phyloP scores from a whole-genome alignment of 1,140 invertebrate species.

The Atopsyche davidsoni region DNA sequence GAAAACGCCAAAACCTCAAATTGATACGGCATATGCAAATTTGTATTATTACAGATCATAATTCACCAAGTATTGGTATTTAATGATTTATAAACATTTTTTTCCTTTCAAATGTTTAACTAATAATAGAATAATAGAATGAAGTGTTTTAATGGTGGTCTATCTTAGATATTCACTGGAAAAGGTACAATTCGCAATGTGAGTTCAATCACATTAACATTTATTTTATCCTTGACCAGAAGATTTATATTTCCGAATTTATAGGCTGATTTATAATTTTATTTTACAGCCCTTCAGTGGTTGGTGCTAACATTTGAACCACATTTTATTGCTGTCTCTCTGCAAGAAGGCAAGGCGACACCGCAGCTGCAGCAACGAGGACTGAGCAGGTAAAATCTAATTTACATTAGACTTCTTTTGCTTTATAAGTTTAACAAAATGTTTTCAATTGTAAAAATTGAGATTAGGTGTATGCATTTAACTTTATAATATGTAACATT shows the following conservation, averaged over 20 bases:
- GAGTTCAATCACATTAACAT: background rate
- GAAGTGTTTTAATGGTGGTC: too few species aligned
- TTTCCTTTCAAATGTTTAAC: too few species aligned
- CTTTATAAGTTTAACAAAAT: background rate
- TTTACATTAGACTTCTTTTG: background rate
- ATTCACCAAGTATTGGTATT: too few species aligned
- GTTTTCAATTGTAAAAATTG: background rate
- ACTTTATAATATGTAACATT: background rate
- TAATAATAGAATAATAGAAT: too few species aligned
- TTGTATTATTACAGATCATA: too few species aligned
- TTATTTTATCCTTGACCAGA: too few species aligned
- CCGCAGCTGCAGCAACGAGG: constrained; percentile 14
- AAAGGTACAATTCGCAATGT: too few species aligned
- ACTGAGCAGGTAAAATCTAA: constrained; percentile 21
- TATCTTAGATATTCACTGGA: too few species aligned
- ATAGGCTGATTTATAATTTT: constrained; percentile 7
- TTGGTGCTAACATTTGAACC: constrained; percentile 86
- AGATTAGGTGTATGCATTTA: background rate
- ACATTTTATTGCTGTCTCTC: constrained; percentile 74
- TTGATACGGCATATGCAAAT: too few species aligned
- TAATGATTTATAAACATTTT: too few species aligned
- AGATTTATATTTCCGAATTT: too few species aligned
- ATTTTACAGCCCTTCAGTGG: constrained; percentile 72
- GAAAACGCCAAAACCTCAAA: too few species aligned
- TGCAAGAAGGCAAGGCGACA: constrained; percentile 54